Percentiles rank a stretch among this genome's conserved stretches.
Evolutionary conservation across 2,888 invertebrate genomes (phyloP).

Genomic region (Callinectes sapidus): DNA sequence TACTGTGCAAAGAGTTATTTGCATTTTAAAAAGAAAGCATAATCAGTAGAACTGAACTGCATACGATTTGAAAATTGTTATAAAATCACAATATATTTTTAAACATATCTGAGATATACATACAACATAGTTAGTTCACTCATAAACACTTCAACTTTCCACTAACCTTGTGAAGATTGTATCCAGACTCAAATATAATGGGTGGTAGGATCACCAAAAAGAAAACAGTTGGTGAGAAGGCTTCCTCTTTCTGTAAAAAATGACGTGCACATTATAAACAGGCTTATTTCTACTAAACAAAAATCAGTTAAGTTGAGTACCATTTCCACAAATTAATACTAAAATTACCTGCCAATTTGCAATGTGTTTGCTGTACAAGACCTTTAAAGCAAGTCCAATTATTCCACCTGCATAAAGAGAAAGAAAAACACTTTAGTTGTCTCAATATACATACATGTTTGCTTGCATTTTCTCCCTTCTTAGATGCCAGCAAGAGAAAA

Average conservation of each 20-base stretch:
- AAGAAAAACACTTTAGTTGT: background rate
- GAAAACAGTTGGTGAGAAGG: slow-evolving; percentile 98
- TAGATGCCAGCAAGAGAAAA: too few species aligned
- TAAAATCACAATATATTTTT: too few species aligned
- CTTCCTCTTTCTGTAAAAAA: slow-evolving; percentile 88
- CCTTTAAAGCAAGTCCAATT: slow-evolving; percentile 92
- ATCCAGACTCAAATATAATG: slow-evolving; percentile 99
- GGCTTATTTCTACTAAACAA: background rate
- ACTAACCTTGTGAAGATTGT: slow-evolving; percentile 95
- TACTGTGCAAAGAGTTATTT: too few species aligned
- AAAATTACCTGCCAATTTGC: slow-evolving; percentile 86
- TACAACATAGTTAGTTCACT: background rate
- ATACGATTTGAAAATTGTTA: too few species aligned
- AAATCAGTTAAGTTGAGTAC: background rate
- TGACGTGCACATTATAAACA: background rate
- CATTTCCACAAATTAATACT: background rate
- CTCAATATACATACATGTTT: background rate
- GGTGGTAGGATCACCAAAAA: slow-evolving; percentile 97
- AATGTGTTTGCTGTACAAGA: slow-evolving; percentile 91
- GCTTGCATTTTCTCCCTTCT: background rate
- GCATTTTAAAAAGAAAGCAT: too few species aligned
- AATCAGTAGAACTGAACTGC: too few species aligned
- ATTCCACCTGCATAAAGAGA: slow-evolving; percentile 82
- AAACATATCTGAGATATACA: background rate
- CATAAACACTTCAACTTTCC: background rate